Evolutionary conservation across 2,888 invertebrate genomes (phyloP).

Genomic region (Steinernema scapterisci): DNA sequence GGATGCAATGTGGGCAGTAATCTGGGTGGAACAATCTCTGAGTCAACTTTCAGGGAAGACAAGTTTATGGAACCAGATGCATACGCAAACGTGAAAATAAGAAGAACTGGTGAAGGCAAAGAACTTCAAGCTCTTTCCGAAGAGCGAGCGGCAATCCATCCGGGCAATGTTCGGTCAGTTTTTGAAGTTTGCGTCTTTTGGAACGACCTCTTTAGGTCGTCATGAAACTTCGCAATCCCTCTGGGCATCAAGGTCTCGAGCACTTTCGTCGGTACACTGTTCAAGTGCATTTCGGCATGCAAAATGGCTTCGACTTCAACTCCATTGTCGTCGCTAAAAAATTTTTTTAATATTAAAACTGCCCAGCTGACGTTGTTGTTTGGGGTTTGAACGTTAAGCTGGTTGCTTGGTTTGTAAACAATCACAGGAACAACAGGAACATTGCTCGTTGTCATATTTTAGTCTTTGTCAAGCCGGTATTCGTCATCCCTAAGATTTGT

Average conservation of each 20-base stretch:
- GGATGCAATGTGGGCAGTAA: background rate
- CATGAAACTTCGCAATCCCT: slow-evolving; percentile 17
- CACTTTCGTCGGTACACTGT: slow-evolving; percentile 16
- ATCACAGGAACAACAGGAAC: too few species aligned
- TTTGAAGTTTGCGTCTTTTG: slow-evolving; percentile 3
- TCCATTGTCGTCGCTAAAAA: background rate
- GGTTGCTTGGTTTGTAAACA: too few species aligned
- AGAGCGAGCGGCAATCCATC: background rate
- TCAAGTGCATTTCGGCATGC: slow-evolving; percentile 27
- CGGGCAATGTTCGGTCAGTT: background rate
- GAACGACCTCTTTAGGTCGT: slow-evolving; percentile 14
- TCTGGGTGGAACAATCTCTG: background rate
- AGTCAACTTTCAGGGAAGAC: background rate
- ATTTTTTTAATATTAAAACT: too few species aligned
- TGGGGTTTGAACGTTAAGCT: too few species aligned
- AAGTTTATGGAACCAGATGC: background rate
- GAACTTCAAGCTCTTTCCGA: background rate
- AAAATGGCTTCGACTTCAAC: slow-evolving; percentile 27
- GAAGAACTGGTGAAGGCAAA: too few species aligned
- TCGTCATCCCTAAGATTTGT: too few species aligned
- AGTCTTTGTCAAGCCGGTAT: too few species aligned
- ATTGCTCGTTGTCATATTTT: too few species aligned
- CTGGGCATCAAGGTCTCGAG: slow-evolving; percentile 16
- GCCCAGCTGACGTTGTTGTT: too few species aligned
- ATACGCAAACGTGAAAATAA: too few species aligned